Conservation (phyloP, 1,140 invertebrate genomes). For the Drosophila leontia region DNA sequence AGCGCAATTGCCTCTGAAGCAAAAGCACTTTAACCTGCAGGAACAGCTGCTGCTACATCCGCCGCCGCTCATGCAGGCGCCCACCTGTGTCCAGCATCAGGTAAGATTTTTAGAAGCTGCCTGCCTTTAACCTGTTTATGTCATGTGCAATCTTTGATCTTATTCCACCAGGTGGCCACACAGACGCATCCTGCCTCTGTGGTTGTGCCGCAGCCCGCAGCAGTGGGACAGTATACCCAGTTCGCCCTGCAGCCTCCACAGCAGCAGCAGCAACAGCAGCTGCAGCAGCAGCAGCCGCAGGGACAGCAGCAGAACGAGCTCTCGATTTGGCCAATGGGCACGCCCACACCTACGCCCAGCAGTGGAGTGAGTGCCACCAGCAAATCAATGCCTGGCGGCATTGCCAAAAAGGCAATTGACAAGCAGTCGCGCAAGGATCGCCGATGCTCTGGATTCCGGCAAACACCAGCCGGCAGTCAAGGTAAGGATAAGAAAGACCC, state of each 20-base stretch:
- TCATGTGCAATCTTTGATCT: conserved; percentile 53
- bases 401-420: conserved; percentile 84
- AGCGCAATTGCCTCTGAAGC: conserved; percentile 75
- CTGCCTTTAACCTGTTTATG: background rate
- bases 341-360: conserved; percentile 50
- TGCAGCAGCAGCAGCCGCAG: conserved; percentile 33
- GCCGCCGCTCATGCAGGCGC: conserved; percentile 69
- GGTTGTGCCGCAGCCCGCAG: conserved; percentile 68
- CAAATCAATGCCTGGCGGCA: conserved; percentile 84
- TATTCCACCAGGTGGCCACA: conserved; percentile 87
- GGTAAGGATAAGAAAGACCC: conserved; percentile 35
- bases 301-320: conserved; percentile 61
- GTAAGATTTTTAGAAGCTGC: conserved; percentile 22
- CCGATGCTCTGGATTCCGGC: conserved; percentile 72
- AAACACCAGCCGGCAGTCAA: conserved; percentile 86
- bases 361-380: conserved; percentile 32
- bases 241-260: conserved; percentile 61
- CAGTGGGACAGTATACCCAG: conserved; percentile 58
- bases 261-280: conserved; percentile 65
- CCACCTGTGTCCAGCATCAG: conserved; percentile 80
- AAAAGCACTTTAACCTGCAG: conserved; percentile 74
- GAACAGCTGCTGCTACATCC: conserved; percentile 84
- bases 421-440: conserved; percentile 84
- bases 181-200: conserved; percentile 85
- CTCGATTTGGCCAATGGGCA: conserved; percentile 85